These are phyloP conservation scores for Heteropelma amictum DNA, from an alignment of 2,888 invertebrate species.

Conservation along the genomic window DNA sequence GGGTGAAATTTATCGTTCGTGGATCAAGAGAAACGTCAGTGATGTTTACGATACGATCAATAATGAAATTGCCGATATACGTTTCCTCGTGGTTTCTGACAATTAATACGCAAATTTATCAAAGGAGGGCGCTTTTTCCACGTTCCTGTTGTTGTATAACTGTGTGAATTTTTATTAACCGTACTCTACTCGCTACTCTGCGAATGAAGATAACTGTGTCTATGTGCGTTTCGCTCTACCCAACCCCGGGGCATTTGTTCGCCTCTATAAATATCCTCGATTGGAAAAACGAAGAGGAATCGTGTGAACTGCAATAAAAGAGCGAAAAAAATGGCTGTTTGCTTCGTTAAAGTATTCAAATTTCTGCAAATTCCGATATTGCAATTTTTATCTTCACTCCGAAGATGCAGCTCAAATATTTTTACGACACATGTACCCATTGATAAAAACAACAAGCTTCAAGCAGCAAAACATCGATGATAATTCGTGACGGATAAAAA, in stretches of 20 bases:
- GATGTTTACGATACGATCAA: constrained; percentile 38
- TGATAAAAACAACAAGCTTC: too few relatives aligned
- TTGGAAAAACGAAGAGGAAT: constrained; percentile 6
- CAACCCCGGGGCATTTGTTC: neutral
- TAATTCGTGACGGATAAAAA: too few relatives aligned
- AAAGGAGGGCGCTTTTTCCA: constrained; percentile 7
- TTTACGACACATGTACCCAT: too few relatives aligned
- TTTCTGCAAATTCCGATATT: too few relatives aligned
- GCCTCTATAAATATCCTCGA: neutral
- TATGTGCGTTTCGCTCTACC: neutral
- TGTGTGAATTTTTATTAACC: constrained; percentile 13
- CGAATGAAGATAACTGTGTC: constrained; percentile 15
- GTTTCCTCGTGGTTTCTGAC: constrained; percentile 25
- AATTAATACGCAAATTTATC: constrained; percentile 48
- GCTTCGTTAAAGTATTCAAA: too few relatives aligned
- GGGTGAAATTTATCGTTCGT: constrained; percentile 15
- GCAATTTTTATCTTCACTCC: constrained; percentile 9
- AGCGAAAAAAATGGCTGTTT: constrained; percentile 9
- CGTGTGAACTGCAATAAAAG: constrained; percentile 13
- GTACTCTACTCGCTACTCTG: constrained; percentile 18
- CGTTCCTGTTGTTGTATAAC: constrained; percentile 1
- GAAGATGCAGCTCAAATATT: too few relatives aligned
- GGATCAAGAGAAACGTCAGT: constrained; percentile 23
- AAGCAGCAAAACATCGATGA: too few relatives aligned
- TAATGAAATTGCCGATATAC: constrained; percentile 51